Percentiles rank a stretch among this genome's conserved stretches.
phyloP scores from a whole-genome alignment of 2,888 invertebrate species.

The Phasia obesa region DNA sequence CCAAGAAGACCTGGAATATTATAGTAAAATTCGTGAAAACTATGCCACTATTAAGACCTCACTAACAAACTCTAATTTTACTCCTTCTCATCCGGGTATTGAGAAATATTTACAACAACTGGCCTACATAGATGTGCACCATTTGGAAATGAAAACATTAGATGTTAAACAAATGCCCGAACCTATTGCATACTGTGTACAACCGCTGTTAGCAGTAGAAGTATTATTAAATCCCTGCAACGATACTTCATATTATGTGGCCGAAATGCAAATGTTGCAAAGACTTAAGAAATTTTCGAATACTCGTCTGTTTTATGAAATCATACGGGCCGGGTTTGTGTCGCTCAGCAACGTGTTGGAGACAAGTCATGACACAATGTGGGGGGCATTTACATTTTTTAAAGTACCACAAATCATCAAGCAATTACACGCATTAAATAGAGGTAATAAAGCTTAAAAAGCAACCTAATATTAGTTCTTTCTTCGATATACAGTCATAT shows the following conservation, averaged over 20 bases:
- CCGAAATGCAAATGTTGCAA: constrained; percentile 92
- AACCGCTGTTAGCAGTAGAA: constrained; percentile 92
- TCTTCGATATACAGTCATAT: no score
- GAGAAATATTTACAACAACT: constrained; percentile 79
- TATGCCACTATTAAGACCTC: constrained; percentile 83
- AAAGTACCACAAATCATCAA: constrained; percentile 93
- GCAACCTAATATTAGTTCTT: no score
- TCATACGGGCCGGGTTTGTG: constrained; percentile 94
- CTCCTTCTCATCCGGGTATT: constrained; percentile 75
- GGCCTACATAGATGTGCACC: constrained; percentile 79
- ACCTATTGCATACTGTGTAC: constrained; percentile 88
- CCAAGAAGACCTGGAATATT: constrained; percentile 89
- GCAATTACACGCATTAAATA: constrained; percentile 85
- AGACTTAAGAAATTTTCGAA: constrained; percentile 92
- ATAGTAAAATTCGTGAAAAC: constrained; percentile 87
- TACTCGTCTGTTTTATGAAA: constrained; percentile 92
- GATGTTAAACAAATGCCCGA: constrained; percentile 85
- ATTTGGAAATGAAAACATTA: constrained; percentile 81
- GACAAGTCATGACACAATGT: constrained; percentile 92
- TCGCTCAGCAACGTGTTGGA: constrained; percentile 94
- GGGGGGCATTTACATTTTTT: constrained; percentile 96
- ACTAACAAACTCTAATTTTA: constrained; percentile 78
- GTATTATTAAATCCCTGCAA: constrained; percentile 93
- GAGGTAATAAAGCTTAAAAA: constrained; percentile 79
- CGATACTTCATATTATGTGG: constrained; percentile 90